Conservation (phyloP, 2,888 invertebrate genomes). For the Invenusta paracnida region DNA sequence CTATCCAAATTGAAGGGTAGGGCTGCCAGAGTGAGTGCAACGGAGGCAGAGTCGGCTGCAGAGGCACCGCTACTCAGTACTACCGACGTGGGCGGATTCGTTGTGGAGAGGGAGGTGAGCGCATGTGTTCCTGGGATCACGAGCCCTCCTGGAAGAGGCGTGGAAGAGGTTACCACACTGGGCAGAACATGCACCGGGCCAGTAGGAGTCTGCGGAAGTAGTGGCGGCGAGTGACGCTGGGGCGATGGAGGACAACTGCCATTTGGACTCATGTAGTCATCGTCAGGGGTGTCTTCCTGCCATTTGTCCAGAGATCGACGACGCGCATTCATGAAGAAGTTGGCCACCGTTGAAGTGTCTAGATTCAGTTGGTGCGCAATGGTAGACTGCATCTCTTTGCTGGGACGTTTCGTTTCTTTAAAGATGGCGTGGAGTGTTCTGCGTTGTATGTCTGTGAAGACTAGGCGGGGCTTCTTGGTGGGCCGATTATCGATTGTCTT, state of each 20-base stretch:
- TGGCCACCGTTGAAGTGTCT: conserved; percentile 94
- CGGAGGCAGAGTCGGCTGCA: not conserved
- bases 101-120: not conserved
- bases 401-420: conserved; percentile 98
- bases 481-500: conserved; percentile 38
- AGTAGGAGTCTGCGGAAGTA: not conserved
- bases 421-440: conserved; percentile 99
- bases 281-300: conserved; percentile 64
- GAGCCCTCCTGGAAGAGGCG: not conserved
- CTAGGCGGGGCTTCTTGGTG: conserved; percentile 93
- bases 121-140: not conserved
- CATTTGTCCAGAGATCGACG: conserved; percentile 83
- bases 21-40: not conserved
- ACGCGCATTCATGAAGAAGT: conserved; percentile 99
- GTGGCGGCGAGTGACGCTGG: not conserved
- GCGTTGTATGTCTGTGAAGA: conserved; percentile 99
- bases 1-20: not conserved
- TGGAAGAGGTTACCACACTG: not conserved
- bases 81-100: not conserved
- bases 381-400: conserved; percentile 99
- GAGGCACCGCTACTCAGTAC: not conserved
- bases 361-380: conserved; percentile 92
- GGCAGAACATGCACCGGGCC: not conserved
- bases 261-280: not conserved
- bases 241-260: not conserved